Percentiles rank a stretch among this genome's conserved stretches.
phyloP scores from a whole-genome alignment of 2,888 invertebrate genomes.

The Cerastoderma edule region DNA sequence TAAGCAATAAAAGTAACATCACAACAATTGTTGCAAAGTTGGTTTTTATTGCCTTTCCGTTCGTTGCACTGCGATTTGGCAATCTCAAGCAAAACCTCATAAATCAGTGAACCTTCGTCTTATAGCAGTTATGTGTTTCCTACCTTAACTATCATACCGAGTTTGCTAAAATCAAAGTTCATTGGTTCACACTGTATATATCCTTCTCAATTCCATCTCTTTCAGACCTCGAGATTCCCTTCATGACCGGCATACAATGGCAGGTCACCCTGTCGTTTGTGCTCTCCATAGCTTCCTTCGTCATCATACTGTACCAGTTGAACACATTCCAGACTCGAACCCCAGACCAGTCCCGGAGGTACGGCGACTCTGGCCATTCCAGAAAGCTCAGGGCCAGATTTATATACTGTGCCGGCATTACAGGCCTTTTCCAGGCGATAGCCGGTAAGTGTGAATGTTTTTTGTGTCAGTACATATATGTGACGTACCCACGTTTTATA shows the following conservation, averaged over 20 bases:
- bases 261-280: slow-evolving; percentile 41
- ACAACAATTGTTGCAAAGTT: too few relatives aligned
- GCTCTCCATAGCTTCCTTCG: slow-evolving; percentile 33
- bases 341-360: slow-evolving; percentile 17
- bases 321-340: slow-evolving; percentile 42
- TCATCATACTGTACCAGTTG: slow-evolving; percentile 38
- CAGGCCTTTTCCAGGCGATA: slow-evolving; percentile 43
- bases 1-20: too few relatives aligned
- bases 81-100: too few relatives aligned
- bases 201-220: slow-evolving; percentile 20
- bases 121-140: too few relatives aligned
- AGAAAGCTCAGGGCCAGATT: slow-evolving; percentile 44
- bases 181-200: too few relatives aligned
- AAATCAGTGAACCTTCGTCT: too few relatives aligned
- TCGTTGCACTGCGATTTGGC: too few relatives aligned
- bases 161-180: too few relatives aligned
- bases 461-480: too few relatives aligned
- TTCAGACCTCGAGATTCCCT: slow-evolving; percentile 27
- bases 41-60: too few relatives aligned
- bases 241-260: slow-evolving; percentile 34
- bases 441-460: slow-evolving; percentile 33
- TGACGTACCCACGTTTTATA: too few relatives aligned
- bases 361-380: slow-evolving; percentile 32
- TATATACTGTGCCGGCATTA: slow-evolving; percentile 45
- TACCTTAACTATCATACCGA: too few relatives aligned